Evolutionary conservation across 1,140 invertebrate species (phyloP).

Genomic region (Drosophila micromelanica): DNA sequence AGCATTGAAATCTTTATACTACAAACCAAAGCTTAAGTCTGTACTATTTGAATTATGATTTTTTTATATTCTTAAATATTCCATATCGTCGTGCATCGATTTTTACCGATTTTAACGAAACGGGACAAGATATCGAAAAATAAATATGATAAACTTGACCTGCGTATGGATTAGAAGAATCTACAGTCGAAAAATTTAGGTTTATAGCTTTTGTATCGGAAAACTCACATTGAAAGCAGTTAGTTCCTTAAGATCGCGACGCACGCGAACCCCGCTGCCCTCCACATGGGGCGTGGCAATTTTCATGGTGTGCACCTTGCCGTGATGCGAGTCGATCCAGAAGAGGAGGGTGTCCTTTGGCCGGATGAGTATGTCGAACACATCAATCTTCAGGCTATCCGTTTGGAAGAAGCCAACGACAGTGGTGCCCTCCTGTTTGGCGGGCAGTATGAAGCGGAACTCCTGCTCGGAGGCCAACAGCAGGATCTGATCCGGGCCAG

Average conservation of each 20-base stretch:
- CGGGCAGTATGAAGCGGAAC: conserved; percentile 87
- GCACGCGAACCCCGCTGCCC: conserved; percentile 52
- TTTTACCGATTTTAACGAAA: too few species aligned
- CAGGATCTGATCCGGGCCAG: conserved; percentile 86
- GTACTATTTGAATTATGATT: too few species aligned
- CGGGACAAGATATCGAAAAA: too few species aligned
- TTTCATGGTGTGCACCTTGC: conserved; percentile 83
- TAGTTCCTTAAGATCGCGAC: conserved; percentile 76
- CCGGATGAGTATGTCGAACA: conserved; percentile 86
- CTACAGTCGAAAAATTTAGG: too few species aligned
- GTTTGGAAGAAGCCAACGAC: conserved; percentile 78
- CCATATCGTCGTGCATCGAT: too few species aligned
- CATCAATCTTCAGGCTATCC: conserved; percentile 85
- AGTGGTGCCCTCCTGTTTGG: conserved; percentile 86
- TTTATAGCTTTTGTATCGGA: too few species aligned
- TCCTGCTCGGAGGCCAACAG: conserved; percentile 88
- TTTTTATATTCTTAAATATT: too few species aligned
- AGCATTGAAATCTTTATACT: too few species aligned
- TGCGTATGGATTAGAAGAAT: too few species aligned
- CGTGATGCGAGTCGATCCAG: conserved; percentile 86
- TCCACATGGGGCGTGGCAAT: conserved; percentile 76
- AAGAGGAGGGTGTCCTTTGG: conserved; percentile 75
- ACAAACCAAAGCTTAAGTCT: too few species aligned
- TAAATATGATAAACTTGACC: too few species aligned
- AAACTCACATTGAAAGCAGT: conserved; percentile 77